Percentiles rank a stretch among this genome's conserved stretches.
Conservation (phyloP, 2,888 invertebrate genomes). For the Cryptophagus acutangulus region DNA sequence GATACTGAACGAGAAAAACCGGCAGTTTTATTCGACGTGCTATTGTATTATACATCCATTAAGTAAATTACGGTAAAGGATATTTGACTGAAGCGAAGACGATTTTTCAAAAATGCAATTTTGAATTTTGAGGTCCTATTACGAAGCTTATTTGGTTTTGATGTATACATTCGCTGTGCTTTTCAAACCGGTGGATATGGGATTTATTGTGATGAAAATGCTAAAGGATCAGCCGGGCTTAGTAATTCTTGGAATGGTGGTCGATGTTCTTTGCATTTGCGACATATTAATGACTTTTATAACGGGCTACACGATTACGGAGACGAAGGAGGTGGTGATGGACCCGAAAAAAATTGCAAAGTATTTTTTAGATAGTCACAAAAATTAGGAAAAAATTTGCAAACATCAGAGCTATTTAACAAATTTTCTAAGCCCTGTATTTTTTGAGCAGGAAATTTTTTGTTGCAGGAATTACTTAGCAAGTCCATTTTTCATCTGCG, state of each 20-base stretch:
- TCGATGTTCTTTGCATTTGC: too few relatives aligned
- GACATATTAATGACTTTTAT: too few relatives aligned
- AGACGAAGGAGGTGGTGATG: too few relatives aligned
- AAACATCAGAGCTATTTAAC: too few relatives aligned
- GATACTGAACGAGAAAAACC: conserved; percentile 13
- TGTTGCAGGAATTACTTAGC: conserved; percentile 2
- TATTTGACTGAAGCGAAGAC: too few relatives aligned
- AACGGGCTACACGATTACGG: too few relatives aligned
- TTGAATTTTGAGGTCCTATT: neutral
- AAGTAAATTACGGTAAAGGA: conserved; percentile 12
- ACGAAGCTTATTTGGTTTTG: neutral
- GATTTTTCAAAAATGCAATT: too few relatives aligned
- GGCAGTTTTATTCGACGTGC: conserved; percentile 15
- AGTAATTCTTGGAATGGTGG: too few relatives aligned
- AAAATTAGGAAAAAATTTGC: neutral
- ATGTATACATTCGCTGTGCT: neutral
- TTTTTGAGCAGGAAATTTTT: neutral
- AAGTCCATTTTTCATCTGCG: neutral
- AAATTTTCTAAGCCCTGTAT: too few relatives aligned
- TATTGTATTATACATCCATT: conserved; percentile 17
- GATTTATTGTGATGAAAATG: too few relatives aligned
- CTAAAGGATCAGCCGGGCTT: too few relatives aligned
- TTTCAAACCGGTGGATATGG: conserved; percentile 2
- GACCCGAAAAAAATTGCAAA: neutral
- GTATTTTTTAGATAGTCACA: neutral